Conservation (phyloP, 2,888 invertebrate genomes). For the Asteroscopus sphinx region DNA sequence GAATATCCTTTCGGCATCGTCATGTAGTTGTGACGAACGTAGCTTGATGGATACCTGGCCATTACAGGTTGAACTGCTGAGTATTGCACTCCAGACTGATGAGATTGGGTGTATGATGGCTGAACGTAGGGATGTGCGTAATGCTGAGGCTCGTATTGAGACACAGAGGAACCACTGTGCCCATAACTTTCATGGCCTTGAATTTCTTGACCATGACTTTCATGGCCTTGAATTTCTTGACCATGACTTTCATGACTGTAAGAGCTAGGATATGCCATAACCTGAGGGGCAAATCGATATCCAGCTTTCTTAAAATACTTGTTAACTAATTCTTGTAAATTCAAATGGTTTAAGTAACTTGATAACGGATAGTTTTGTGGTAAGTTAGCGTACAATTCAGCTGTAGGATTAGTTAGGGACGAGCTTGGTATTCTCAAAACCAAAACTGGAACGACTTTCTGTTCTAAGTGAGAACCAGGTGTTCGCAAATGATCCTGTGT, state of each 20-base stretch:
- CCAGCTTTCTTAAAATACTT: conserved; percentile 87
- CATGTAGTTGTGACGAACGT: conserved; percentile 70
- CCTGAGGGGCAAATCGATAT: conserved; percentile 79
- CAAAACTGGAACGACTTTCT: conserved; percentile 89
- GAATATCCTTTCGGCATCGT: conserved; percentile 72
- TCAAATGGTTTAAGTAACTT: conserved; percentile 87
- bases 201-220: conserved; percentile 55
- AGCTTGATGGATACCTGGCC: conserved; percentile 82
- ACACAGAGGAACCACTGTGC: conserved; percentile 47
- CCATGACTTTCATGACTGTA: conserved; percentile 49
- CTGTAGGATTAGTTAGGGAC: conserved; percentile 86
- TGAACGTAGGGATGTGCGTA: conserved; percentile 80
- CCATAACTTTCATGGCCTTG: conserved; percentile 41
- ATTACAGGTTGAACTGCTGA: conserved; percentile 86
- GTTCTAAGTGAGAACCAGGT: conserved; percentile 75
- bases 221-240: conserved; percentile 41
- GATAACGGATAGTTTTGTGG: conserved; percentile 89
- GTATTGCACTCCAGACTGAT: conserved; percentile 84
- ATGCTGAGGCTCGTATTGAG: conserved; percentile 74
- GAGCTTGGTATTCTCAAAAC: conserved; percentile 90
- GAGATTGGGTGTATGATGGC: conserved; percentile 82
- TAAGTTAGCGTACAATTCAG: conserved; percentile 88
- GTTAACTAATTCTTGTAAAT: conserved; percentile 88
- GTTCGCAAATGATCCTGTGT: conserved; percentile 84
- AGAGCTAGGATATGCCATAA: conserved; percentile 75